Percentiles rank a stretch among this genome's conserved stretches.
These are phyloP conservation scores for Actinia equina DNA, from an alignment of 64 coral and sea anemone genomes.

Conservation along the genomic window DNA sequence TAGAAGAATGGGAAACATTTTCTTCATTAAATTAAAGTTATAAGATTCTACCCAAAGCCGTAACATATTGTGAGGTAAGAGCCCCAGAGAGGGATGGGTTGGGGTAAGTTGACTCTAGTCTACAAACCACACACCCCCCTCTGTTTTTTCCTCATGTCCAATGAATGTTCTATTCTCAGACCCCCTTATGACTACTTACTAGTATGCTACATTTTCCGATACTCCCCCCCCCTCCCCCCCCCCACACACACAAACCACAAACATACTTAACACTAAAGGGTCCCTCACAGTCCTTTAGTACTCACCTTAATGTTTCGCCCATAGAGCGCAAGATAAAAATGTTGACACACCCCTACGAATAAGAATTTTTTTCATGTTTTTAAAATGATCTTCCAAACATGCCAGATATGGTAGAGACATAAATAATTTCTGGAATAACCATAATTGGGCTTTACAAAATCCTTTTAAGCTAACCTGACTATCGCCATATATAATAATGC, in stretches of 20 bases:
- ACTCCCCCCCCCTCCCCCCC: no score
- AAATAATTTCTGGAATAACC: not conserved
- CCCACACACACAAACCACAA: not conserved
- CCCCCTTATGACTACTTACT: no score
- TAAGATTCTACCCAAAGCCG: no score
- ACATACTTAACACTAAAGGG: not conserved
- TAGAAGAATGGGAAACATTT: constrained; percentile 22
- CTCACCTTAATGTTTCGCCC: constrained; percentile 84
- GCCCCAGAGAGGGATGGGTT: no score
- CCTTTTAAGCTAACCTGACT: constrained; percentile 43
- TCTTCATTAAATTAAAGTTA: not conserved
- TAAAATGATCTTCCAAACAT: not conserved
- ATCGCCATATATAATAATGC: constrained; percentile 96
- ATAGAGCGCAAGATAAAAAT: constrained; percentile 88
- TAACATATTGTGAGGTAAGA: not conserved
- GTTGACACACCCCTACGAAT: constrained; percentile 87
- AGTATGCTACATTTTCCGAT: no score
- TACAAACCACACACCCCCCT: no score
- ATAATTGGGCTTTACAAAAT: not conserved
- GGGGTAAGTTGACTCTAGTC: no score
- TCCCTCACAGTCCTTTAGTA: no score
- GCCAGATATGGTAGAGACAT: not conserved
- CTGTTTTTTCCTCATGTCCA: no score
- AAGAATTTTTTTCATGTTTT: no score
- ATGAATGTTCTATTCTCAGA: no score